Conservation (phyloP, 1,140 invertebrate genomes). For the Dermatophagoides farinae region DNA sequence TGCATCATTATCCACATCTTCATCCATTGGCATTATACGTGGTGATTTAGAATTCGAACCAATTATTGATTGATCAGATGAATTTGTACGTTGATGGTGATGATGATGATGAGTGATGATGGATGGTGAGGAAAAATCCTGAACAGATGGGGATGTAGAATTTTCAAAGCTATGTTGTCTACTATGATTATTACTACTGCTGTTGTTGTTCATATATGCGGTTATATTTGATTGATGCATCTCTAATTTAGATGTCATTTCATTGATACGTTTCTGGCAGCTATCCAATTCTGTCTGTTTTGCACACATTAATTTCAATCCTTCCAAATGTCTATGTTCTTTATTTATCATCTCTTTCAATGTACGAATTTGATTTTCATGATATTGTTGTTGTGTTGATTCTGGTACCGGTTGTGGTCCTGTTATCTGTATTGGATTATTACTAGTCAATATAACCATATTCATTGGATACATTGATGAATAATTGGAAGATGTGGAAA, state of each 20-base stretch:
- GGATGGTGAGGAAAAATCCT: no score
- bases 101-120: background rate
- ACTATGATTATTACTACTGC: background rate
- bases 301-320: no score
- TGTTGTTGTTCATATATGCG: background rate
- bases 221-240: no score
- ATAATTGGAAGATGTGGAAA: background rate
- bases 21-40: no score
- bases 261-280: no score
- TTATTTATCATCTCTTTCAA: conserved; percentile 1
- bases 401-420: conserved; percentile 56
- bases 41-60: background rate
- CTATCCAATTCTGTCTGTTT: no score
- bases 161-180: background rate
- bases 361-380: background rate
- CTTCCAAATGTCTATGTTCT: no score
- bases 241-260: no score
- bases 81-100: background rate
- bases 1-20: no score
- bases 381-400: background rate
- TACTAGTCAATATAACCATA: background rate
- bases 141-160: no score
- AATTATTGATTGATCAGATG: background rate
- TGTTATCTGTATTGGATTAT: conserved; percentile 38
- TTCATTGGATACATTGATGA: background rate